Base-by-base conservation (phyloP, 2,797 vertebrate genomes). In the Sparidentex hasta region DNA sequence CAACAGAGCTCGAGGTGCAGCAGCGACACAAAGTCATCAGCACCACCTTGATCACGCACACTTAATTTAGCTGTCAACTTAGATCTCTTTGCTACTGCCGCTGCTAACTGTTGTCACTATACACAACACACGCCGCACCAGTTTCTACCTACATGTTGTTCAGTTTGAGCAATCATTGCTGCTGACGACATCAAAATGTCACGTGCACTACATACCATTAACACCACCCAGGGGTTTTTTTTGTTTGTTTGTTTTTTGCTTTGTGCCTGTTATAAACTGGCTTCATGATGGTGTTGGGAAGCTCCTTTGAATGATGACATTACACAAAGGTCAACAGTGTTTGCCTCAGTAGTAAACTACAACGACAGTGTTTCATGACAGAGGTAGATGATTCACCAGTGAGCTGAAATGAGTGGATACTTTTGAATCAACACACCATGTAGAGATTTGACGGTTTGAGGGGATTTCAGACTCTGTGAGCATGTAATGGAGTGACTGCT, bases 381-480 rank as follows among this genome's bases (percentile, higher is more conserved):
- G 62, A 80, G 82, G 63, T 67, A 63, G 74, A 66, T 63, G 46
- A 47, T 73, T 84, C 58, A 62, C 87, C 70, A 27, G 76, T 84
- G 75, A 84, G 78, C 76, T 82, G 78, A 86, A 86, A 88, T 85
- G 81, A 89, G 86, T 74, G 86, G 71, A 76, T 74, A 84, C 79
- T 89, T 87, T 76, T 65, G 86, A 90, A 87, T 90, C 87, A 85
- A 80, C 80, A 87, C 85, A 68, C 63, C 86, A 74, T 80, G 74
- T 79, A 81, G 81, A 73, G 85, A 81, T 87, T 83, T 78, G 78
- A 71, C 75, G 46, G 69, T 83, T 78, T 25, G 51, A 68, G 65
- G 67, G 33, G 54, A 73, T 80, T 86, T 73, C 46, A 89, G 76
- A 63, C 76, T 77, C 70, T 81, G 77, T 66, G 66, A 76, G 76